These are phyloP conservation scores for Macropodus opercularis DNA, from an alignment of 2,797 vertebrate species.

Conservation along the genomic window DNA sequence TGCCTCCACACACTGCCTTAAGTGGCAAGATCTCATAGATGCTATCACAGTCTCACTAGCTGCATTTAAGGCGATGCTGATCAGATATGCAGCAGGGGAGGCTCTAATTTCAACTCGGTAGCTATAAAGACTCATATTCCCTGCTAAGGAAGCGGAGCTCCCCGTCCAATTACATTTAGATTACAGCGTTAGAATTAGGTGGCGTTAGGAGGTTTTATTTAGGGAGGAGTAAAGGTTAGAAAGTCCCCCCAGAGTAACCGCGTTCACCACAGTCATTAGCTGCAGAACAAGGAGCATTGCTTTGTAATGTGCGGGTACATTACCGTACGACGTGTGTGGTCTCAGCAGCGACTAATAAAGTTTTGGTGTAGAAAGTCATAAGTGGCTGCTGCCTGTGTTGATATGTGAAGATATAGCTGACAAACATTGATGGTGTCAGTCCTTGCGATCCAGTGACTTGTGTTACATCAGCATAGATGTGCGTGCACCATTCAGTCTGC, in stretches of 20 bases:
- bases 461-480: no score
- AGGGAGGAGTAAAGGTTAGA: constrained; percentile 65
- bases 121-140: constrained; percentile 58
- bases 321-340: background rate
- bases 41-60: constrained; percentile 20
- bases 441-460: background rate
- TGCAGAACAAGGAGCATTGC: constrained; percentile 42
- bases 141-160: constrained; percentile 58
- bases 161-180: constrained; percentile 74
- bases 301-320: background rate
- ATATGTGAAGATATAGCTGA: background rate
- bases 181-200: constrained; percentile 61
- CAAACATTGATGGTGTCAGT: background rate
- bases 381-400: background rate
- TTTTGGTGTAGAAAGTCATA: constrained; percentile 4
- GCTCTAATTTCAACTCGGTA: constrained; percentile 60
- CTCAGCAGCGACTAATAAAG: background rate
- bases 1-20: constrained; percentile 4
- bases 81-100: constrained; percentile 52
- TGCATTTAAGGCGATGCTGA: constrained; percentile 30
- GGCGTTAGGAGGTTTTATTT: constrained; percentile 65
- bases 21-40: constrained; percentile 26
- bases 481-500: no score
- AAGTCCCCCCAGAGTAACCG: constrained; percentile 57
- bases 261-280: constrained; percentile 59